phyloP scores from a whole-genome alignment of 2,113 vertebrate species.

The Gobio gobio region DNA sequence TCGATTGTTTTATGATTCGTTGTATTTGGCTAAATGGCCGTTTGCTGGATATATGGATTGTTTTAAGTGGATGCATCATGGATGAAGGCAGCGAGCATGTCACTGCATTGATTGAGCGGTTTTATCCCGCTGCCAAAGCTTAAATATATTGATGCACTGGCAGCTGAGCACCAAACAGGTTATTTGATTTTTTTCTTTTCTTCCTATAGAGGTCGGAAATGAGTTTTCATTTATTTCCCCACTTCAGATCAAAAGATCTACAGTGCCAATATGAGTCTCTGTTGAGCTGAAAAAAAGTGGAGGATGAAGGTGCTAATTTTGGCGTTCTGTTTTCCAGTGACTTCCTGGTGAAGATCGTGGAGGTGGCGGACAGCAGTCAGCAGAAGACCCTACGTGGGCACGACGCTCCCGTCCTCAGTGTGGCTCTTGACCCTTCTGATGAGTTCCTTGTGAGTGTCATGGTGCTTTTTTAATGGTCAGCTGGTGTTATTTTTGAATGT shows the following conservation, averaged over 20 bases:
- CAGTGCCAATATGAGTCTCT: slow-evolving; percentile 36
- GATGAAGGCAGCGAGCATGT: slow-evolving; percentile 55
- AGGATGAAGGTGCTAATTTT: not conserved
- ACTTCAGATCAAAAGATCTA: slow-evolving; percentile 37
- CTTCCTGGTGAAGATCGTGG: slow-evolving; percentile 94
- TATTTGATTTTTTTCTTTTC: slow-evolving; percentile 45
- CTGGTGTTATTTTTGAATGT: not conserved
- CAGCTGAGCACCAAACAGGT: slow-evolving; percentile 49
- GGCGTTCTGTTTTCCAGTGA: slow-evolving; percentile 76
- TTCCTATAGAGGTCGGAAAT: slow-evolving; percentile 57
- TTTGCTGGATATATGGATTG: slow-evolving; percentile 63
- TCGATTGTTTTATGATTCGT: slow-evolving; percentile 53
- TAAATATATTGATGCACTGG: slow-evolving; percentile 65
- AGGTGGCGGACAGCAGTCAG: slow-evolving; percentile 89
- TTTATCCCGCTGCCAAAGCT: slow-evolving; percentile 54
- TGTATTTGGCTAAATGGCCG: slow-evolving; percentile 50
- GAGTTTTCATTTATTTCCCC: slow-evolving; percentile 53
- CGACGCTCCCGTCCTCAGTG: slow-evolving; percentile 89
- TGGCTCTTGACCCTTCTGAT: slow-evolving; percentile 90
- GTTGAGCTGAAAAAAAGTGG: not conserved
- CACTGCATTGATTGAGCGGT: slow-evolving; percentile 60
- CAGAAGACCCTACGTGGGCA: slow-evolving; percentile 95
- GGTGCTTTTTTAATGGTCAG: not conserved
- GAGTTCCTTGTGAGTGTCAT: slow-evolving; percentile 84
- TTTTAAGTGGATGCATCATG: slow-evolving; percentile 51